Conservation (phyloP, 2,888 invertebrate species). For the Apodemia mormo region DNA sequence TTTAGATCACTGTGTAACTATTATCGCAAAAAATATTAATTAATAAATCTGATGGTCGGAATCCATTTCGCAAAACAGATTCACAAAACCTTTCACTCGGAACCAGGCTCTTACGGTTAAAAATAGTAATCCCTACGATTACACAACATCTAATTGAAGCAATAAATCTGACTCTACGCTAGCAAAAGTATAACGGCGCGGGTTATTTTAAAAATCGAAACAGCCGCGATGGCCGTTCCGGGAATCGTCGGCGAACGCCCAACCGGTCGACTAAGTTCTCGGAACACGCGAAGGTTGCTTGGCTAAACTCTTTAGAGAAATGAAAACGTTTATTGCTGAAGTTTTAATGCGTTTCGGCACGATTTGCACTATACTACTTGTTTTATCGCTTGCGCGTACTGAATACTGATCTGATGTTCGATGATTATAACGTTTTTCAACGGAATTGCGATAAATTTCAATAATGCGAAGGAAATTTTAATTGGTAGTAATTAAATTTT, state of each 20-base stretch:
- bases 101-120: slow-evolving; percentile 44
- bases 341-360: slow-evolving; percentile 47
- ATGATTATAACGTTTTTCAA: slow-evolving; percentile 4
- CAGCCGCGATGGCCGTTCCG: slow-evolving; percentile 48
- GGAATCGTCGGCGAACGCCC: slow-evolving; percentile 52
- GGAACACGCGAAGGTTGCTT: slow-evolving; percentile 70
- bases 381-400: slow-evolving; percentile 46
- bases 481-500: not conserved
- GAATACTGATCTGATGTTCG: slow-evolving; percentile 1
- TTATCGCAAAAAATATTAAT: no score
- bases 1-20: no score
- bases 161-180: slow-evolving; percentile 51
- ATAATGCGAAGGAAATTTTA: not conserved
- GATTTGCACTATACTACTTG: slow-evolving; percentile 37
- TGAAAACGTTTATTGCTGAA: slow-evolving; percentile 63
- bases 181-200: slow-evolving; percentile 17
- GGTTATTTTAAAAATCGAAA: slow-evolving; percentile 20
- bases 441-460: not conserved
- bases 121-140: slow-evolving; percentile 66
- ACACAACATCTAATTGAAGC: slow-evolving; percentile 60
- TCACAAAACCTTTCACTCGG: no score
- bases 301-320: slow-evolving; percentile 62
- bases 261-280: slow-evolving; percentile 65
- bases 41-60: no score
- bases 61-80: no score